Conservation (phyloP, 2,888 invertebrate species). For the Bembecia ichneumoniformis region DNA sequence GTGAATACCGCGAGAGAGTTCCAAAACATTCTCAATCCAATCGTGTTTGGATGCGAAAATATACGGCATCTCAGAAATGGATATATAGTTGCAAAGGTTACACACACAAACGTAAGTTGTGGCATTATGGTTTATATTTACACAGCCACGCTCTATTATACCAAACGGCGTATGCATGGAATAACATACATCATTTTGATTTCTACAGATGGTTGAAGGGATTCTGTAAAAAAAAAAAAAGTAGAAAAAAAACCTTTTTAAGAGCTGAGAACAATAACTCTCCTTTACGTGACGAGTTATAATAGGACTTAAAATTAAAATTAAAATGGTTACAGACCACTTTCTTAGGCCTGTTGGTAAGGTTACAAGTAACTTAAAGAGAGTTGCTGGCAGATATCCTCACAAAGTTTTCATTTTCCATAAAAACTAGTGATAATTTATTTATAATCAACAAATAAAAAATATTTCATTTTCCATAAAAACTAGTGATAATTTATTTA, state of each 20-base stretch:
- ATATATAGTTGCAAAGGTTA: constrained; percentile 52
- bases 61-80: constrained; percentile 48
- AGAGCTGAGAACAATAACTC: too few relatives aligned
- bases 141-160: constrained; percentile 50
- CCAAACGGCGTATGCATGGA: constrained; percentile 56
- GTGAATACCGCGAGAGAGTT: constrained; percentile 37
- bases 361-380: too few relatives aligned
- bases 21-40: constrained; percentile 48
- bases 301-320: too few relatives aligned
- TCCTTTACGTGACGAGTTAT: too few relatives aligned
- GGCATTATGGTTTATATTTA: constrained; percentile 36
- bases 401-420: too few relatives aligned
- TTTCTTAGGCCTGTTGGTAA: too few relatives aligned
- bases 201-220: constrained; percentile 31
- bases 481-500: too few relatives aligned
- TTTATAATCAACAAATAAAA: too few relatives aligned
- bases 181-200: constrained; percentile 43
- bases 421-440: too few relatives aligned
- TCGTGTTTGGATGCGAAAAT: constrained; percentile 36
- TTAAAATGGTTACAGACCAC: too few relatives aligned
- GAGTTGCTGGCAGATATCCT: too few relatives aligned
- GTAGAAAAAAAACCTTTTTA: neutral
- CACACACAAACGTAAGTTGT: constrained; percentile 49
- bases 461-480: too few relatives aligned
- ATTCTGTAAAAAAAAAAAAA: constrained; percentile 29